Base-by-base conservation (phyloP, 2,113 vertebrate species). In the Indicator indicator region DNA sequence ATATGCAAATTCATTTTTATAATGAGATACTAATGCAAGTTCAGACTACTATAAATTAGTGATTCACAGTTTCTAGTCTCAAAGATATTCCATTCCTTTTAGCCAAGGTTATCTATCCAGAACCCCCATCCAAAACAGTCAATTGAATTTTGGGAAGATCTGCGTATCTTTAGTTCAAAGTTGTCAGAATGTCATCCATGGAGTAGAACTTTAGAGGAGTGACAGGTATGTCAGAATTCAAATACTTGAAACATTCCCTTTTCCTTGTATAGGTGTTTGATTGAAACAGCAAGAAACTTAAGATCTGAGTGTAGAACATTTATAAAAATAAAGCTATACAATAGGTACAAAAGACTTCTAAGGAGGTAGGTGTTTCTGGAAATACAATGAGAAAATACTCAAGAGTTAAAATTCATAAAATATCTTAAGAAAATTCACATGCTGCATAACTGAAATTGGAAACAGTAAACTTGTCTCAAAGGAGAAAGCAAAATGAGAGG, bases 121-220 rank as follows among this genome's bases (percentile, higher is more conserved):
- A 14, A 16, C 6, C 7, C 9, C 2, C 3, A 1, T 7, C 12
- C 5, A 6, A 63, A 60, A 7, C 21, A 30, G 2, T 60, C 88
- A 44, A 58, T 9, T 74, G 12, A 40, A 71, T 85, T 84, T 84
- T 46, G 12, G 30, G 27, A 78, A 70, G 9, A 26, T 64, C 9
- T 62, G 32, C n/a, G 0, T 40, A 21, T 40, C 42, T 85, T 79
- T 69, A 52, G 69, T 32, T 62, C 11, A 88, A 64, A 85, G 13
- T 20, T 24, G 23, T 13, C 50, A 52, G 23, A 52, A 52, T 52
- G 12, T 52, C 50, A 52, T 52, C 50, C 2, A 42, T 42, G 23
- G 3, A 44, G n/a, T 36, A 27, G 6, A 12, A 76, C 32, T 62
- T 82, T 38, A 9, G 33, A n/a, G 83, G 2, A 67, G 9, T 23